Evolutionary conservation across 1,140 invertebrate genomes (phyloP), one percentile per base, ranked within the genome.

Genomic region (Campoletis sonorensis): DNA sequence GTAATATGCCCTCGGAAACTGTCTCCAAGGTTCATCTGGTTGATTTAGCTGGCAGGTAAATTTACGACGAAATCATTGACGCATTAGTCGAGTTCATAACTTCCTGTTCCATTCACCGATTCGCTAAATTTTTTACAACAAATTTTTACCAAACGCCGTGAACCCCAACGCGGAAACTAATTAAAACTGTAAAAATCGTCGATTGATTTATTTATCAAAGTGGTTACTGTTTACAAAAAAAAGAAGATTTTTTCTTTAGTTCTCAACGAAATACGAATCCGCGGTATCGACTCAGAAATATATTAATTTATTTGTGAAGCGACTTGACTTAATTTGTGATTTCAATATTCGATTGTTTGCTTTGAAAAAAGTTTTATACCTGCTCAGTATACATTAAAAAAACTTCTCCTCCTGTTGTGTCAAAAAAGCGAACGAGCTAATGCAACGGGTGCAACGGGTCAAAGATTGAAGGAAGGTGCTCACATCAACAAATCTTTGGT

Each of bases 401-500:
- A 1, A 54, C n/a, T 54, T 54, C 10, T 18, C n/a, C 51, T 4
- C n/a, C 51, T 18, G 40, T 45, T 8, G 1, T n/a, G 11, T n/a
- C 3, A n/a, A 64, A 49, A 71, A 84, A 98, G 97, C 91, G 97
- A 98, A 91, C 93, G 97, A 81, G 97, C 97, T 2, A 96, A 97
- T 89, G 95, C 96, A 40, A 97, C 96, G 1, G 96, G 97, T 68
- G 97, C 97, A 26, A 96, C 96, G 8, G 97, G 97, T 10, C 95
- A 97, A 89, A 93, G 97, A 26, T 91, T 98, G 68, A 97, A 97
- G 85, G 97, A 98, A 92, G 97, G 97, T 80, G 96, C 96, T 37
- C 97, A 97, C 91, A 98, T 98, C 85, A 98, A 98, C 91, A 98
- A 98, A 90, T 98, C 97, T 1, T 91, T 98, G 37, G 97, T 98